A percentile compares a stretch with the other conserved stretches of the same genome.
Conservation (phyloP, 2,797 vertebrate species). For the Esox masquinongy region DNA sequence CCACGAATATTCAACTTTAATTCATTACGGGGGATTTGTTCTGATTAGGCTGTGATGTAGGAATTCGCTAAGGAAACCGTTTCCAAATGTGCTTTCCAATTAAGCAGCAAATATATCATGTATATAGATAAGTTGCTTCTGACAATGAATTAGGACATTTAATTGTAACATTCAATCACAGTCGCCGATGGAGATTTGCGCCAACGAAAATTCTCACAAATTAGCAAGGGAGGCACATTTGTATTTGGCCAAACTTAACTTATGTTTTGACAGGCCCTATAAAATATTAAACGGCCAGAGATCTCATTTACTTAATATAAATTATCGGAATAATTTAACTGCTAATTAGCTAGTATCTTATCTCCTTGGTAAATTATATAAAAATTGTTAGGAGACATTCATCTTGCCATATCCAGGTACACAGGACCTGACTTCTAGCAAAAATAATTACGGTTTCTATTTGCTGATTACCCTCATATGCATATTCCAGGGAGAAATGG, state of each 20-base stretch:
- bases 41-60: conserved; percentile 60
- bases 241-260: conserved; percentile 74
- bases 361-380: conserved; percentile 53
- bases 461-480: conserved; percentile 75
- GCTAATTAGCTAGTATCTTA: conserved; percentile 63
- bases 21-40: conserved; percentile 67
- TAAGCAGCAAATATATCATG: conserved; percentile 62
- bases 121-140: conserved; percentile 74
- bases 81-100: conserved; percentile 73
- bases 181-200: conserved; percentile 60
- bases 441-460: conserved; percentile 76
- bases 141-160: conserved; percentile 75
- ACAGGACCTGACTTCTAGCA: conserved; percentile 64
- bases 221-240: conserved; percentile 66
- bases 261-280: conserved; percentile 69
- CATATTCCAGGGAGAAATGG: conserved; percentile 65
- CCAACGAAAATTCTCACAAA: conserved; percentile 64
- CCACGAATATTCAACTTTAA: conserved; percentile 66
- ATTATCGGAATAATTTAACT: conserved; percentile 72
- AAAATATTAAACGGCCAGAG: conserved; percentile 73
- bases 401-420: conserved; percentile 63
- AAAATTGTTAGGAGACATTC: conserved; percentile 43
- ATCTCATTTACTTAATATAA: conserved; percentile 74
- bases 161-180: conserved; percentile 79
- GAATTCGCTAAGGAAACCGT: conserved; percentile 58